These are phyloP conservation scores for Menidia menidia DNA, from an alignment of 2,797 vertebrate genomes.

Conservation along the genomic window DNA sequence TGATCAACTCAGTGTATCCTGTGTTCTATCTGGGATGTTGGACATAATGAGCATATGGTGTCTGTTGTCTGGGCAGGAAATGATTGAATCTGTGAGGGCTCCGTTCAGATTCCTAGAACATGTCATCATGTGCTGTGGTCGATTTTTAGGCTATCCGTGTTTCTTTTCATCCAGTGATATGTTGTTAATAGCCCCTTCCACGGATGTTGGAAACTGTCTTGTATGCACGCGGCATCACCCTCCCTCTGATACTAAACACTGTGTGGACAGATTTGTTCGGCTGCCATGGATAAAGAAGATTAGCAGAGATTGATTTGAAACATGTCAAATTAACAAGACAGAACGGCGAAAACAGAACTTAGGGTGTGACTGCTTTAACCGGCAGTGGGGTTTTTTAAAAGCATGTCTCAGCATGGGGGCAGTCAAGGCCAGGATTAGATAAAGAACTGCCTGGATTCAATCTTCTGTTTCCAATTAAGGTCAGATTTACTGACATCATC, in stretches of 20 bases:
- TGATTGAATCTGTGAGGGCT: constrained; percentile 57
- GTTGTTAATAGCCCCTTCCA: constrained; percentile 58
- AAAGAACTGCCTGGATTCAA: constrained; percentile 75
- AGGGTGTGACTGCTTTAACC: constrained; percentile 33
- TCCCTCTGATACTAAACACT: constrained; percentile 71
- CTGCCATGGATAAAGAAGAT: constrained; percentile 76
- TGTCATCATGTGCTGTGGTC: constrained; percentile 31
- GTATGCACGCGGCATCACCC: constrained; percentile 51
- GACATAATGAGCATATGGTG: constrained; percentile 30
- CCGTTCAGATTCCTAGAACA: constrained; percentile 37
- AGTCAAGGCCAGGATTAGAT: constrained; percentile 52
- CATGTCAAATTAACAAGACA: constrained; percentile 74
- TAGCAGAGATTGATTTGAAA: constrained; percentile 80
- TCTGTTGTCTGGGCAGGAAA: constrained; percentile 36
- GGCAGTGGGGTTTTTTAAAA: constrained; percentile 34
- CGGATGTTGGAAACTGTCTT: constrained; percentile 42
- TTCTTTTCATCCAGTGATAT: constrained; percentile 49
- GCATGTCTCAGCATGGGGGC: constrained; percentile 30
- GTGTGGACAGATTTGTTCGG: constrained; percentile 76
- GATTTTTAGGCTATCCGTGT: constrained; percentile 29
- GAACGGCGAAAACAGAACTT: constrained; percentile 51
- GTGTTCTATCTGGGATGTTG: constrained; percentile 30
- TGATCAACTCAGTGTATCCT: constrained; percentile 60
- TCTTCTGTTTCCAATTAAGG: constrained; percentile 86
- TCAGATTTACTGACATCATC: constrained; percentile 88